phyloP scores from a whole-genome alignment of 2,113 vertebrate genomes.

The Cynoglossus semilaevis region DNA sequence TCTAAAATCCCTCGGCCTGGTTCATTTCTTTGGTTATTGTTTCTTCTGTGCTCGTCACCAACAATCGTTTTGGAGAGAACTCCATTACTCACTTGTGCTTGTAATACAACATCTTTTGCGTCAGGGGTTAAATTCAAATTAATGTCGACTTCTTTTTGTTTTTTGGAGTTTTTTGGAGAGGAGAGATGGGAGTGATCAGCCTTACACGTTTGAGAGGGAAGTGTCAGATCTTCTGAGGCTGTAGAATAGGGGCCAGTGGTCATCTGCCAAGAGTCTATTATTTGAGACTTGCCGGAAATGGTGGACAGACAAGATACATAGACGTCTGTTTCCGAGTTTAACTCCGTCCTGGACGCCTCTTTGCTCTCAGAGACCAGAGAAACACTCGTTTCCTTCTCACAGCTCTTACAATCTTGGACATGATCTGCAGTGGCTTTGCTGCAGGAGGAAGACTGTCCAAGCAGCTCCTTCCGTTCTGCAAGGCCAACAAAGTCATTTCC shows the following conservation, averaged over 20 bases:
- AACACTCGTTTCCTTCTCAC: constrained; percentile 30
- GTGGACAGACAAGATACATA: constrained; percentile 73
- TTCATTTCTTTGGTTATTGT: constrained; percentile 48
- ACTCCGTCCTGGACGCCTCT: constrained; percentile 48
- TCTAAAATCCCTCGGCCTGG: constrained; percentile 1
- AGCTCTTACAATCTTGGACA: constrained; percentile 2
- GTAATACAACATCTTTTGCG: constrained; percentile 35
- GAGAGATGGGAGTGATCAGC: constrained; percentile 3
- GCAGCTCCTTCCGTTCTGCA: constrained; percentile 13
- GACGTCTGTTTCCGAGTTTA: constrained; percentile 72
- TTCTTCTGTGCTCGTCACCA: constrained; percentile 29
- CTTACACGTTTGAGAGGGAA: constrained; percentile 59
- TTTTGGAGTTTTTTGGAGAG: constrained; percentile 53
- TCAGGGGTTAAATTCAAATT: constrained; percentile 66
- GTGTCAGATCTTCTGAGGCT: constrained; percentile 68
- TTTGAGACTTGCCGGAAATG: constrained; percentile 57
- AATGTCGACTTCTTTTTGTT: constrained; percentile 52
- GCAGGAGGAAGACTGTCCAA: background rate
- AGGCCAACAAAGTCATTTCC: constrained; percentile 63
- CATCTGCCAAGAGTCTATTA: constrained; percentile 59
- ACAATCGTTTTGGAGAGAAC: constrained; percentile 30
- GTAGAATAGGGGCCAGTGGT: constrained; percentile 59
- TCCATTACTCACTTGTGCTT: constrained; percentile 48
- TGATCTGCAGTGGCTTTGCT: constrained; percentile 13
- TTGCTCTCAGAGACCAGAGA: constrained; percentile 36